Evolutionary conservation across 2,113 vertebrate genomes (phyloP).

Genomic region (Furnarius figulus): DNA sequence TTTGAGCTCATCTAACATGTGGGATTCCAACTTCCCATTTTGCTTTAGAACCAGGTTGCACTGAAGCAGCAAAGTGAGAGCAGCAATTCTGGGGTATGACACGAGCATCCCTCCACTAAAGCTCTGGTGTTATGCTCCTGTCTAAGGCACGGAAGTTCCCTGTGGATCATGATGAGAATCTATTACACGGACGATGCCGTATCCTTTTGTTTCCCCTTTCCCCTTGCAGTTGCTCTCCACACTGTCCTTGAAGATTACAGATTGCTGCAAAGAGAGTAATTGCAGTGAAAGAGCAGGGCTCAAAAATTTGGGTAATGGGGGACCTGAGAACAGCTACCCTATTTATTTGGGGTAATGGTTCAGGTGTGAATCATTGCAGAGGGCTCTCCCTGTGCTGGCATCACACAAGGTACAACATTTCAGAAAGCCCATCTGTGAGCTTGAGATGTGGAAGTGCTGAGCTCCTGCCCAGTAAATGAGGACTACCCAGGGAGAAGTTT

Average conservation of each 20-base stretch:
- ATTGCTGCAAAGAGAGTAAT: neutral
- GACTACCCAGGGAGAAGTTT: neutral
- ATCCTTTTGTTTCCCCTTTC: conserved; percentile 37
- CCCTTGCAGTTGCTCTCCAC: neutral
- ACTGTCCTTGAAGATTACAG: neutral
- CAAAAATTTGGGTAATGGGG: neutral
- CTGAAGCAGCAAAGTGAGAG: neutral
- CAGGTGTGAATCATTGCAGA: neutral
- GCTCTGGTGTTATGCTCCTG: neutral
- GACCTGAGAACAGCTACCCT: neutral
- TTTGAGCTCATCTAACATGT: neutral
- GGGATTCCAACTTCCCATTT: neutral
- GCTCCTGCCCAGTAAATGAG: neutral
- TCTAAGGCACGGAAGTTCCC: conserved; percentile 36
- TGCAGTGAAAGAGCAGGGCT: neutral
- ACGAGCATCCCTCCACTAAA: neutral
- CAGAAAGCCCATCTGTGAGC: accelerated
- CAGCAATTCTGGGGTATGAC: neutral
- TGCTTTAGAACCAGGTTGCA: neutral
- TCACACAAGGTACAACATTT: neutral
- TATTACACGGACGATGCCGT: neutral
- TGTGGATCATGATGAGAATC: conserved; percentile 21
- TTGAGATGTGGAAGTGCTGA: neutral
- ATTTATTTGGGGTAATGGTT: neutral
- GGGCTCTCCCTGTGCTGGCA: neutral